Conservation (phyloP, 2,888 invertebrate species). For the Eilema sororculum region DNA sequence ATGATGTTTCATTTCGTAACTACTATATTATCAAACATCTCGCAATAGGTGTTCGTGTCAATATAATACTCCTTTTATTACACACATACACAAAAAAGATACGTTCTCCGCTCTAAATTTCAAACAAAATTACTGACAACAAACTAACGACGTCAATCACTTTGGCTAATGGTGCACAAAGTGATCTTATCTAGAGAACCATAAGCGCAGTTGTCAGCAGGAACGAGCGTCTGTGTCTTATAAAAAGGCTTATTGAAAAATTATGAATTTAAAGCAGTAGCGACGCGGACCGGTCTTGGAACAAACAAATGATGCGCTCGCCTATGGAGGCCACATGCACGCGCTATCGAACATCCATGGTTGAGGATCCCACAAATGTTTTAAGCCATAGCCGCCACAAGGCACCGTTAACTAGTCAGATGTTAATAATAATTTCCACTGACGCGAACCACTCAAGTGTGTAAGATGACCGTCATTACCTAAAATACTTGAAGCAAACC, state of each 20-base stretch:
- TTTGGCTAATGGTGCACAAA: conserved; percentile 82
- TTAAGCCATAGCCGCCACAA: conserved; percentile 46
- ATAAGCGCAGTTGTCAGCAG: conserved; percentile 83
- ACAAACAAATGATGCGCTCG: conserved; percentile 71
- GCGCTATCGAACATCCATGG: conserved; percentile 66
- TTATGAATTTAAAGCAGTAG: conserved; percentile 75
- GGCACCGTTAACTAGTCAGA: conserved; percentile 73
- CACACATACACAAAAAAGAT: conserved; percentile 64
- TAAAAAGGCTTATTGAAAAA: conserved; percentile 76
- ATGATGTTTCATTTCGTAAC: conserved; percentile 49
- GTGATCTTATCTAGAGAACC: conserved; percentile 77
- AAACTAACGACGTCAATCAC: conserved; percentile 85
- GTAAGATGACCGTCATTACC: conserved; percentile 81
- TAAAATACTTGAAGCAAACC: conserved; percentile 61
- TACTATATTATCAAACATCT: conserved; percentile 48
- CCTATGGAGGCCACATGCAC: conserved; percentile 21
- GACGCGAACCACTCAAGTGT: conserved; percentile 80
- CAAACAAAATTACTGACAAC: conserved; percentile 86
- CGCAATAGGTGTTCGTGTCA: conserved; percentile 66
- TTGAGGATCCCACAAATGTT: conserved; percentile 45
- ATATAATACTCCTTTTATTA: conserved; percentile 64
- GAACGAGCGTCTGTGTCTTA: conserved; percentile 52
- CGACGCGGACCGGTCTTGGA: conserved; percentile 61
- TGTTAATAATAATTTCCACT: conserved; percentile 84
- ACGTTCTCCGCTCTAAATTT: conserved; percentile 75